Evolutionary conservation across 2,113 vertebrate genomes (phyloP).

Genomic region (Ramphastos sulfuratus): DNA sequence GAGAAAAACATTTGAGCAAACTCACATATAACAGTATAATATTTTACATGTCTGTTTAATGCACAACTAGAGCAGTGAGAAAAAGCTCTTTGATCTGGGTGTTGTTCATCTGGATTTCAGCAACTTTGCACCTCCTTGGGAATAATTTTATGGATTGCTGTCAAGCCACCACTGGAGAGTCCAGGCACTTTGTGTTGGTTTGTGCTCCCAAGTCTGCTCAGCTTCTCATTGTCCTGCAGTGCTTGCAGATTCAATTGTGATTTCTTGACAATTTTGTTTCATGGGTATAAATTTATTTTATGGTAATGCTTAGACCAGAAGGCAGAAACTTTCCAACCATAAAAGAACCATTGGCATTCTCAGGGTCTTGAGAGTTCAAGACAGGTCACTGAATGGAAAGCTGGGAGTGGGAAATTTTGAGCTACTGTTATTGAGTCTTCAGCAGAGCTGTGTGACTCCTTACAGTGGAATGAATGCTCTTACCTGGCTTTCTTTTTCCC

Average conservation of each 20-base stretch:
- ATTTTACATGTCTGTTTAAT: slow-evolving; percentile 29
- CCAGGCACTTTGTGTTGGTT: not conserved
- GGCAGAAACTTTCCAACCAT: not conserved
- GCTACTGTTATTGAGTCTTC: not conserved
- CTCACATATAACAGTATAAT: not conserved
- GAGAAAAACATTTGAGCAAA: not conserved
- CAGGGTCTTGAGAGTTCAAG: not conserved
- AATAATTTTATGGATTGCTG: not conserved
- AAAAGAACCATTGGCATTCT: not conserved
- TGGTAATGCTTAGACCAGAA: not conserved
- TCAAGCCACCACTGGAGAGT: not conserved
- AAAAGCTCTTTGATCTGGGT: not conserved
- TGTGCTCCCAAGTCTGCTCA: not conserved
- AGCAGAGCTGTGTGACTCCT: not conserved
- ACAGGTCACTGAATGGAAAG: not conserved
- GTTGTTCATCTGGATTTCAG: not conserved
- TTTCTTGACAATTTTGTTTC: not conserved
- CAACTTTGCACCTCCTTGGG: not conserved
- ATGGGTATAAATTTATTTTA: not conserved
- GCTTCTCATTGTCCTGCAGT: not conserved
- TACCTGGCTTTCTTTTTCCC: not conserved
- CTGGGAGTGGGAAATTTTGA: not conserved
- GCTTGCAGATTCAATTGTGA: not conserved
- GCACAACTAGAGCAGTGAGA: not conserved
- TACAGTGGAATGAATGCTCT: not conserved